These are phyloP conservation scores for Neomonachus schauinslandi DNA, from an alignment of 2,113 vertebrate genomes.

Conservation along the genomic window DNA sequence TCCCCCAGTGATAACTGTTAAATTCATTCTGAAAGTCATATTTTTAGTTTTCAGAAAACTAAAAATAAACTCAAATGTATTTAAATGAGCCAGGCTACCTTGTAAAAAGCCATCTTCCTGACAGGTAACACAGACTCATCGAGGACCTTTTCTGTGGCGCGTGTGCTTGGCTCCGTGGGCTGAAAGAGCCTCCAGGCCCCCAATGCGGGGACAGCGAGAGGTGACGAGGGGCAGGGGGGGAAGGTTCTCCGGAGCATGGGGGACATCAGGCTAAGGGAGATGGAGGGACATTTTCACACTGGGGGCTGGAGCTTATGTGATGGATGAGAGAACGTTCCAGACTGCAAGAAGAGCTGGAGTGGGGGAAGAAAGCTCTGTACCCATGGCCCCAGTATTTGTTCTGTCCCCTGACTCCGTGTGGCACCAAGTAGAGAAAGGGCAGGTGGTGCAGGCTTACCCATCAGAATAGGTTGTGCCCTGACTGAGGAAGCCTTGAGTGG, in stretches of 20 bases:
- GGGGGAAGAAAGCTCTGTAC: neutral
- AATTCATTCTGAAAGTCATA: neutral
- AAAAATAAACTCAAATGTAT: neutral
- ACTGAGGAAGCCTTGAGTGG: fast-evolving
- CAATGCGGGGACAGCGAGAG: neutral
- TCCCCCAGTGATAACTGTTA: neutral
- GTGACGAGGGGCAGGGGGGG: fast-evolving
- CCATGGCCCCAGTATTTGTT: neutral
- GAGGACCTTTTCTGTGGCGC: neutral
- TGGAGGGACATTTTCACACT: neutral
- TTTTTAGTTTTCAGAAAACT: neutral
- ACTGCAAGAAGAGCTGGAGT: too few relatives aligned
- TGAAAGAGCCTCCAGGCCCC: neutral
- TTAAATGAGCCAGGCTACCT: neutral
- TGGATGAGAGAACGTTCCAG: neutral
- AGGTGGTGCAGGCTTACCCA: fast-evolving
- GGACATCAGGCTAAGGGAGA: neutral
- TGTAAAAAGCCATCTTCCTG: neutral
- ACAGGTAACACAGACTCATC: too few relatives aligned
- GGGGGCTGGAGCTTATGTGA: neutral
- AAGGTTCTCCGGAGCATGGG: neutral
- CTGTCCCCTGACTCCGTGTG: neutral
- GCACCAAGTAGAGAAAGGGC: neutral
- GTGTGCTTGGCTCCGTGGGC: neutral
- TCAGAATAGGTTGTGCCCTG: fast-evolving